These are phyloP conservation scores for Allobates femoralis DNA, from an alignment of 2,797 vertebrate genomes.

Conservation along the genomic window DNA sequence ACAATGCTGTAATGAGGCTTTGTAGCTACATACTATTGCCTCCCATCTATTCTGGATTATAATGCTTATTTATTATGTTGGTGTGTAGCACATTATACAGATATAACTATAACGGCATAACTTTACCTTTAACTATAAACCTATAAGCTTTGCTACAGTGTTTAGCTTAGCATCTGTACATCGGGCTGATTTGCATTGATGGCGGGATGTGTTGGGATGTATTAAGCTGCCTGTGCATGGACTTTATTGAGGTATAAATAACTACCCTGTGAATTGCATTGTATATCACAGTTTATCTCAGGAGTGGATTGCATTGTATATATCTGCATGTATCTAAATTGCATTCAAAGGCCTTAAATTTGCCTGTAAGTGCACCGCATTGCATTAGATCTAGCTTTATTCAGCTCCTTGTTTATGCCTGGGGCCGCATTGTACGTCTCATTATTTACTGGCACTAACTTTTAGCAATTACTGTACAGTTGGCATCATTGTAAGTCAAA, in stretches of 20 bases:
- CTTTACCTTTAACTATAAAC: slow-evolving; percentile 5
- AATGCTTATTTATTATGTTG: not conserved
- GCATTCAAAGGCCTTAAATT: slow-evolving; percentile 26
- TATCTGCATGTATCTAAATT: slow-evolving; percentile 33
- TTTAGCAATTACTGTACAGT: not conserved
- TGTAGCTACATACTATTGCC: not conserved
- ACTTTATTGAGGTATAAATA: slow-evolving; percentile 27
- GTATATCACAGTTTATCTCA: slow-evolving; percentile 30
- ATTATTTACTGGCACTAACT: not conserved
- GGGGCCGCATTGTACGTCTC: not conserved
- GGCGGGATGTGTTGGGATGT: slow-evolving; percentile 5
- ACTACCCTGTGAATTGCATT: slow-evolving; percentile 19
- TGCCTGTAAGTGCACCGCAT: slow-evolving; percentile 14
- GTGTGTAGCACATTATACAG: not conserved
- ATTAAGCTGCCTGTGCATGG: slow-evolving; percentile 28
- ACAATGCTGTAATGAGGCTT: not conserved
- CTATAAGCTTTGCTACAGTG: not conserved
- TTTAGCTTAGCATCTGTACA: not conserved
- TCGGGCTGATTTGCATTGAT: slow-evolving; percentile 32
- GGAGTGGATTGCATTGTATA: slow-evolving; percentile 29
- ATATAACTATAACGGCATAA: not conserved
- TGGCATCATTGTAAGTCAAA: not conserved
- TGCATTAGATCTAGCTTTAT: not conserved
- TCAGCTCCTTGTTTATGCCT: not conserved
- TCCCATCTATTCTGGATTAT: not conserved